phyloP scores from a whole-genome alignment of 1,140 invertebrate genomes.

The Lethocerus indicus region DNA sequence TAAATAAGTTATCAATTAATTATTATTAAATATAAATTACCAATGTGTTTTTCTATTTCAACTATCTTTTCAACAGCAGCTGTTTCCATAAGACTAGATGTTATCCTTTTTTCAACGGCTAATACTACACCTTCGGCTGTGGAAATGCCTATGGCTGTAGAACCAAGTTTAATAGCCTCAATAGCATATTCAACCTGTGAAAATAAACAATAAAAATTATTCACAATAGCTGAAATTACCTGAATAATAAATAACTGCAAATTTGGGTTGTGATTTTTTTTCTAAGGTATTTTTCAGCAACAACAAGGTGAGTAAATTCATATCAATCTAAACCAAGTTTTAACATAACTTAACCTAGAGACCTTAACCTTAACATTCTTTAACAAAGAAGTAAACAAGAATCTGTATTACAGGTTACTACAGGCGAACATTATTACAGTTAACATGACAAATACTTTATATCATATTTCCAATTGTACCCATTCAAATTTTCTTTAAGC shows the following conservation, averaged over 20 bases:
- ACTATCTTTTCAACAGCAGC: slow-evolving; percentile 96
- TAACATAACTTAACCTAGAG: too few species aligned
- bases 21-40: slow-evolving; percentile 22
- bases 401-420: too few species aligned
- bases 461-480: too few species aligned
- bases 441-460: too few species aligned
- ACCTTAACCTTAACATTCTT: too few species aligned
- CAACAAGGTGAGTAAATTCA: not conserved
- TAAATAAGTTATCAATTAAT: too few species aligned
- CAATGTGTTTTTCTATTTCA: slow-evolving; percentile 91
- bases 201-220: slow-evolving; percentile 4
- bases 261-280: too few species aligned
- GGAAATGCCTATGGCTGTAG: slow-evolving; percentile 95
- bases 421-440: too few species aligned
- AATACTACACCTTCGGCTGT: slow-evolving; percentile 89
- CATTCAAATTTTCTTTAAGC: too few species aligned
- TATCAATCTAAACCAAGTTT: too few species aligned
- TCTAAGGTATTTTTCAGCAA: not conserved
- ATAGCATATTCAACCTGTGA: slow-evolving; percentile 95
- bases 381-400: too few species aligned
- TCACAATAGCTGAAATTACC: not conserved
- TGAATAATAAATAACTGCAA: too few species aligned
- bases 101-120: slow-evolving; percentile 95
- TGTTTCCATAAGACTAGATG: slow-evolving; percentile 89
- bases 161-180: slow-evolving; percentile 98